Conservation (phyloP, 2,888 invertebrate species). For the Apotomis capreana region DNA sequence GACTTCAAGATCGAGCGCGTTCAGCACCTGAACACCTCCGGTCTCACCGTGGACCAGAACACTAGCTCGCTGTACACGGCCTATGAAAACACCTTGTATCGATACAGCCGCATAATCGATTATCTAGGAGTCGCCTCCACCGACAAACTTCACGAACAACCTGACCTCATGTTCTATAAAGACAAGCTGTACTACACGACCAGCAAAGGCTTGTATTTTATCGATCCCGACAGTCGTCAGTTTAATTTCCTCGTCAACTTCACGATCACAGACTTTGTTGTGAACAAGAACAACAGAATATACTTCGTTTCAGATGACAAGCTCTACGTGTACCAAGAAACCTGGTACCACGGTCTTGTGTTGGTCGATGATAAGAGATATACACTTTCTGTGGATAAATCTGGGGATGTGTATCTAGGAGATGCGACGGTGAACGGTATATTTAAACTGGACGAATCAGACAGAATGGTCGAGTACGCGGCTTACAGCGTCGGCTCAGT, state of each 20-base stretch:
- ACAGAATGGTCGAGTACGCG: background rate
- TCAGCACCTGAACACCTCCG: background rate
- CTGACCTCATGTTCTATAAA: constrained; percentile 1
- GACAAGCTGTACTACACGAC: background rate
- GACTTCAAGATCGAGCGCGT: background rate
- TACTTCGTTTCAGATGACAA: background rate
- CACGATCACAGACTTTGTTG: constrained; percentile 3
- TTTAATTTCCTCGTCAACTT: background rate
- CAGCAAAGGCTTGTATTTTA: background rate
- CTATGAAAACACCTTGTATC: background rate
- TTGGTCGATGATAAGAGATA: background rate
- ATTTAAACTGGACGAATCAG: background rate
- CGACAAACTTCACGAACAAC: background rate
- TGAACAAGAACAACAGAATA: background rate
- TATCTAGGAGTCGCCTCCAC: background rate
- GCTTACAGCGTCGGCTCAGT: constrained; percentile 2
- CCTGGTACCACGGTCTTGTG: background rate
- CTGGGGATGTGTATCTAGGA: constrained; percentile 4
- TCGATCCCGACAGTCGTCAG: background rate
- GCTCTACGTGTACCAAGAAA: background rate
- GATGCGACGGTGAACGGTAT: constrained; percentile 3
- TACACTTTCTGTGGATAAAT: background rate
- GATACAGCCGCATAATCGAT: background rate
- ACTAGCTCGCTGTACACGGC: background rate
- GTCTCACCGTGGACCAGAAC: background rate